Conservation (phyloP, 2,113 vertebrate genomes). For the Hiodon tergisus region DNA sequence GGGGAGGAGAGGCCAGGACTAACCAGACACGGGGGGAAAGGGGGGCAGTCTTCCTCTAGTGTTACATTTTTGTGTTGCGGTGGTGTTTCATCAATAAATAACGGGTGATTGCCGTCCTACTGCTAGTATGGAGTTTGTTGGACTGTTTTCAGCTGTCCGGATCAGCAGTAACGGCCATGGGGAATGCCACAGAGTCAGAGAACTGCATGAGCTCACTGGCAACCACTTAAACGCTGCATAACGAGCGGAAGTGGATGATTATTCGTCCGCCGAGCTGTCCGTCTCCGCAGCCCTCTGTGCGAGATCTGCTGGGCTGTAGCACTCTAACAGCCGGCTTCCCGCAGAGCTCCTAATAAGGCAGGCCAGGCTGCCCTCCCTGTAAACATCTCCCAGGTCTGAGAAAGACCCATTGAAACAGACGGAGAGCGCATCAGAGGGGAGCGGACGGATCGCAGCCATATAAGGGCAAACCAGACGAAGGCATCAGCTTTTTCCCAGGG, state of each 20-base stretch:
- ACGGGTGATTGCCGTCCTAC: background rate
- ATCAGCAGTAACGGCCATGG: background rate
- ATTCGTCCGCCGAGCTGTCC: background rate
- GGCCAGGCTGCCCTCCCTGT: constrained; percentile 57
- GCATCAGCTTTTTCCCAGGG: constrained; percentile 65
- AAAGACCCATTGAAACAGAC: constrained; percentile 55
- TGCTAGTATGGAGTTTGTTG: background rate
- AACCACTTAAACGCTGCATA: background rate
- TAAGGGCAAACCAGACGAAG: constrained; percentile 62
- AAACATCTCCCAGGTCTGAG: constrained; percentile 69
- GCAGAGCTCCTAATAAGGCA: constrained; percentile 71
- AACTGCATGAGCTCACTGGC: background rate
- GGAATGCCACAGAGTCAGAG: background rate
- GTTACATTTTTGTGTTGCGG: constrained; percentile 5
- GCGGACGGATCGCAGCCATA: constrained; percentile 72
- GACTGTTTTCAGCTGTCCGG: too few relatives aligned
- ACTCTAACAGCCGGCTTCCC: constrained; percentile 55
- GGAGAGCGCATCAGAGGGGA: constrained; percentile 39
- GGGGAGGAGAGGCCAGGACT: constrained; percentile 3
- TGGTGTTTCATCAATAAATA: background rate
- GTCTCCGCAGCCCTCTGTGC: background rate
- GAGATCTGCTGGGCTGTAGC: constrained; percentile 57
- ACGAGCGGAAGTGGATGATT: background rate
- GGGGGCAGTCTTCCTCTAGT: background rate
- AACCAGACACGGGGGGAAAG: background rate